A percentile compares a stretch with the other conserved stretches of the same genome.
These are phyloP conservation scores for Danaus chrysippus DNA, from an alignment of 2,888 invertebrate genomes.

Conservation along the genomic window DNA sequence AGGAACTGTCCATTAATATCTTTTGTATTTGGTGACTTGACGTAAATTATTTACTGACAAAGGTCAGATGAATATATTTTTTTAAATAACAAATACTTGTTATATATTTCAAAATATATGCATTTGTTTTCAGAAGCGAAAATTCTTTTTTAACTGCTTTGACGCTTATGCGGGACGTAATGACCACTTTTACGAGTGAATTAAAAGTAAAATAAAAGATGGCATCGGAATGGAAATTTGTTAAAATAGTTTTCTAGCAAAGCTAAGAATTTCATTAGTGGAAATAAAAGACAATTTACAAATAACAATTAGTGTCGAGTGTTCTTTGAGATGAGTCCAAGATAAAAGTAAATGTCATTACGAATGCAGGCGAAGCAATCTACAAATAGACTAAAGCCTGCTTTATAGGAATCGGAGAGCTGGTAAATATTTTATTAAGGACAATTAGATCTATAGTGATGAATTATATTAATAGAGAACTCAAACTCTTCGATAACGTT, in stretches of 20 bases:
- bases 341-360: slow-evolving; percentile 20
- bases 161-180: too few relatives aligned
- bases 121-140: background rate
- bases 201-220: slow-evolving; percentile 9
- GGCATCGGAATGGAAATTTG: slow-evolving; percentile 16
- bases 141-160: slow-evolving; percentile 9
- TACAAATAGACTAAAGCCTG: slow-evolving; percentile 8
- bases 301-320: slow-evolving; percentile 28
- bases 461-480: background rate
- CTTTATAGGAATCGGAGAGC: slow-evolving; percentile 1
- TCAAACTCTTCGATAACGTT: background rate
- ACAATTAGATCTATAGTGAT: slow-evolving; percentile 2
- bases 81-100: background rate
- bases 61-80: slow-evolving; percentile 1
- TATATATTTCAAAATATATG: too few relatives aligned
- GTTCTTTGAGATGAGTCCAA: slow-evolving; percentile 23
- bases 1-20: background rate
- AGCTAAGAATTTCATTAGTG: slow-evolving; percentile 26
- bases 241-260: slow-evolving; percentile 23
- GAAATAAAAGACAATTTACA: slow-evolving; percentile 28
- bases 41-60: background rate
- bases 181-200: slow-evolving; percentile 6
- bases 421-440: background rate
- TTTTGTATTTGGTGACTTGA: slow-evolving; percentile 1
- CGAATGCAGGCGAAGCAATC: slow-evolving; percentile 19